These are phyloP conservation scores for Archips xylosteana DNA, from an alignment of 2,888 invertebrate genomes.

Conservation along the genomic window DNA sequence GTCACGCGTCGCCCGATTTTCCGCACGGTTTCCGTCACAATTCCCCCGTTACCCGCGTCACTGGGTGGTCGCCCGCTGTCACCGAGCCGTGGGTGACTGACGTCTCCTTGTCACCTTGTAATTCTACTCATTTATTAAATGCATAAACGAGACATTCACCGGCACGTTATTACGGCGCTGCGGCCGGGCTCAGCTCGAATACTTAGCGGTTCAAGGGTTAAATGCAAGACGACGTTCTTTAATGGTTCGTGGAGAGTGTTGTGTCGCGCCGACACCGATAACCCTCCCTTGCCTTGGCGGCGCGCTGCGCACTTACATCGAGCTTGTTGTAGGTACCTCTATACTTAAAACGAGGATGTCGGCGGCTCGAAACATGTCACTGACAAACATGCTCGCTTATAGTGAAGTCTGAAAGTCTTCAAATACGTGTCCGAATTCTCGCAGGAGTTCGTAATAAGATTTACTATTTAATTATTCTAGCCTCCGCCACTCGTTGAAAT, in stretches of 20 bases:
- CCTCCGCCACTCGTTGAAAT: no score
- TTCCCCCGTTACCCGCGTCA: background rate
- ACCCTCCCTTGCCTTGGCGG: background rate
- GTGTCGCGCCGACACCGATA: background rate
- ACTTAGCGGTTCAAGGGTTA: slow-evolving; percentile 8
- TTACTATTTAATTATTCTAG: no score
- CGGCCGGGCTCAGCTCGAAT: slow-evolving; percentile 9
- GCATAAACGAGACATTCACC: background rate
- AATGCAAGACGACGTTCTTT: slow-evolving; percentile 8
- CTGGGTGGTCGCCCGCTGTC: slow-evolving; percentile 31
- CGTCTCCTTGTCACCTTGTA: slow-evolving; percentile 18
- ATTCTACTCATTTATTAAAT: slow-evolving; percentile 24
- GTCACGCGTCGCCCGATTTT: slow-evolving; percentile 45
- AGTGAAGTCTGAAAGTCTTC: no score
- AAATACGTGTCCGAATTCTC: no score
- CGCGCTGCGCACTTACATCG: background rate
- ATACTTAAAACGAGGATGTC: no score
- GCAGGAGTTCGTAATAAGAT: no score
- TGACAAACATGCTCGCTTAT: no score
- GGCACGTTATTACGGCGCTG: background rate
- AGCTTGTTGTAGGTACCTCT: no score
- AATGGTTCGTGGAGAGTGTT: background rate
- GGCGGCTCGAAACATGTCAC: no score
- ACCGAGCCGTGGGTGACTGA: slow-evolving; percentile 10
- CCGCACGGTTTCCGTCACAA: slow-evolving; percentile 32